Evolutionary conservation across 2,113 vertebrate species (phyloP), one percentile per base, ranked within the genome.

Genomic region (Notarius quadriscutis): DNA sequence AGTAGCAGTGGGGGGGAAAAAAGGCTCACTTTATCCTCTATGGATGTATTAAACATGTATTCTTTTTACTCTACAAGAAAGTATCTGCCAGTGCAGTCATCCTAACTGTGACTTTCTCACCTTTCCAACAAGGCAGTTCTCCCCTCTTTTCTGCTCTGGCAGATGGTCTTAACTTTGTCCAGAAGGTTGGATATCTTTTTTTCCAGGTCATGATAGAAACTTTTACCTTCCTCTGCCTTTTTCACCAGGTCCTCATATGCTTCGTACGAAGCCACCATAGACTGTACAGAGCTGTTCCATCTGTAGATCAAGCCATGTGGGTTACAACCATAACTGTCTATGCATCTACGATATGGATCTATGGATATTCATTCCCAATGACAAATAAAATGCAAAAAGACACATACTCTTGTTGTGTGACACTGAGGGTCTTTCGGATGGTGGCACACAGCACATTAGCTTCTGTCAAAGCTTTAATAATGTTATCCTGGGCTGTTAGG

Each of bases 181-280:
- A 97, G 92, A 6, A 97, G 94, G 1, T 92, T 89, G 0, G 94
- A 89, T 0, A 92, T 96, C 92, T 97, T 97, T 78, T 93, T 94
- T 51, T 97, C 96, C 87, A 97, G 85, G 89, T 97, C 96, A 0
- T 94, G 94, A 3, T 97, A 97, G 84, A 97, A 97, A 51, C 95
- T 95, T 86, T 93, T 96, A 65, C 96, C 96, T 87, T 97, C 96
- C 85, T 97, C 95, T 0, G 95, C 96, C 69, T 97, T 97, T 92
- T 96, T 97, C 93, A 97, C 95, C 77, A 97, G 93, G 83, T 97
- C 96, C 84, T 96, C 96, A 0, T 97, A 97, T 51, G 96, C 96
- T 87, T 97, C 96, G 0, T 93, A 97, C 0, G 96, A 97, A 48
- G 96, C 92, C 90, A 96, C 94, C 87, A 97, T 85, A 0, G 95